Conservation (phyloP, 2,113 vertebrate genomes). For the Megaleporinus macrocephalus region DNA sequence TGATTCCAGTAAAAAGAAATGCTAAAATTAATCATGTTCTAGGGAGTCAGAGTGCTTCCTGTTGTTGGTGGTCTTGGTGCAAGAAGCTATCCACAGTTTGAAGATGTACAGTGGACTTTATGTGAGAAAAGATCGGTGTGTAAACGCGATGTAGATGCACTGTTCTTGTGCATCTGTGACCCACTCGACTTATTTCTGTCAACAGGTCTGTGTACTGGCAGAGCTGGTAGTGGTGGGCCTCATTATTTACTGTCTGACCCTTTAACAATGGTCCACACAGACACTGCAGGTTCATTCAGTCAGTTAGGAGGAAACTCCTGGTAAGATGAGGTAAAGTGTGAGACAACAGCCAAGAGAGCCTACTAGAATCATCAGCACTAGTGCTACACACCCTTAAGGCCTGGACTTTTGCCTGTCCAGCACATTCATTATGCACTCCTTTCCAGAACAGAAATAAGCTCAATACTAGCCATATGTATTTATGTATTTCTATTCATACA, state of each 20-base stretch:
- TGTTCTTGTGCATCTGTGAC: not conserved
- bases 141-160: not conserved
- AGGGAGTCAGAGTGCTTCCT: not conserved
- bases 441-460: not conserved
- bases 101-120: not conserved
- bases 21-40: not conserved
- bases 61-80: not conserved
- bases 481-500: constrained; percentile 22
- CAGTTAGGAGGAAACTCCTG: not conserved
- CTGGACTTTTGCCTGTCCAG: not conserved
- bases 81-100: not conserved
- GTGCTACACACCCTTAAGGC: not conserved
- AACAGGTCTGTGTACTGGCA: not conserved
- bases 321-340: not conserved
- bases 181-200: not conserved
- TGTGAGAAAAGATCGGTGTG: not conserved
- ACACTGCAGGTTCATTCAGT: not conserved
- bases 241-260: not conserved
- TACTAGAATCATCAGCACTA: not conserved
- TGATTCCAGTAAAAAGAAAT: constrained; percentile 1
- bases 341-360: not conserved
- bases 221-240: not conserved
- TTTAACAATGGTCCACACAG: not conserved
- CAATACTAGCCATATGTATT: constrained; percentile 7
- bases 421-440: constrained; percentile 3